These are phyloP conservation scores for Thamnophis elegans DNA, from an alignment of 2,797 vertebrate genomes.

Conservation along the genomic window DNA sequence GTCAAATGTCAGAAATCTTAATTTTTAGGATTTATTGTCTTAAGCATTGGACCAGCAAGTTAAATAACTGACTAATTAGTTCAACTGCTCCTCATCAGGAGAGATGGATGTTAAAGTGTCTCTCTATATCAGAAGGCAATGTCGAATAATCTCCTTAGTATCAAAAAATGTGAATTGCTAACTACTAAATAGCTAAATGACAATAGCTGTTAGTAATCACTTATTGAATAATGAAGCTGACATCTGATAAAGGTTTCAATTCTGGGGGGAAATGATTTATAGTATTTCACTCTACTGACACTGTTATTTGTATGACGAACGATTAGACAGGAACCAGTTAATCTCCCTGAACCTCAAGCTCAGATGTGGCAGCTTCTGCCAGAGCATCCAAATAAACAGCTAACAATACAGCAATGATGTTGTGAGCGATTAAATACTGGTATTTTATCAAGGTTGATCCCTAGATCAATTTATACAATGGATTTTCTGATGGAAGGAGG, in stretches of 20 bases:
- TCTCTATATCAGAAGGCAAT: background rate
- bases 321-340: slow-evolving; percentile 63
- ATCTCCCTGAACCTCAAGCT: slow-evolving; percentile 66
- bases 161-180: slow-evolving; percentile 13
- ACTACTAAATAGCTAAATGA: slow-evolving; percentile 78
- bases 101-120: slow-evolving; percentile 14
- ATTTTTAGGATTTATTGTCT: fast-evolving
- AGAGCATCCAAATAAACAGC: slow-evolving; percentile 38
- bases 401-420: background rate
- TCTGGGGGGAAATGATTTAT: slow-evolving; percentile 83
- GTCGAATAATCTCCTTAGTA: background rate
- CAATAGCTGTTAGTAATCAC: slow-evolving; percentile 84
- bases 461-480: slow-evolving; percentile 53
- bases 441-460: slow-evolving; percentile 61
- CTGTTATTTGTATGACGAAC: slow-evolving; percentile 79
- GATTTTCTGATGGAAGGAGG: slow-evolving; percentile 20
- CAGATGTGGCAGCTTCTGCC: slow-evolving; percentile 35
- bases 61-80: background rate
- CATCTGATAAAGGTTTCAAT: slow-evolving; percentile 94
- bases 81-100: background rate
- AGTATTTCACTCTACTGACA: slow-evolving; percentile 85
- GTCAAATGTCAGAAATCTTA: background rate
- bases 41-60: background rate
- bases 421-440: slow-evolving; percentile 39
- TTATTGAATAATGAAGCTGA: slow-evolving; percentile 93